Evolutionary conservation across 1,140 invertebrate species (phyloP).

Genomic region (Penaeus chinensis): DNA sequence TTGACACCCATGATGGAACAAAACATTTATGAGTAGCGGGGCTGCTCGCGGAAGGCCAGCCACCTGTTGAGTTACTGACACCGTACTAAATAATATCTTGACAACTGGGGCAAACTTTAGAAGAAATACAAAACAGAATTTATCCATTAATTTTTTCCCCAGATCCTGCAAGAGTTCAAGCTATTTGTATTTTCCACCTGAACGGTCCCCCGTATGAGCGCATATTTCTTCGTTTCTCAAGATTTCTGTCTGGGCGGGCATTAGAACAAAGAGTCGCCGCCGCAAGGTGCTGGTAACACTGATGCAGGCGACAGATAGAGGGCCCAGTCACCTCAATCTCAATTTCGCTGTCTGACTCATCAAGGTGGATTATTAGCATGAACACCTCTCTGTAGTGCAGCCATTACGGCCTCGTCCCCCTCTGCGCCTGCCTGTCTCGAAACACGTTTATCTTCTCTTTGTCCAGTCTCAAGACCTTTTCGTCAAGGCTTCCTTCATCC

Average conservation of each 20-base stretch:
- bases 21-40: not conserved
- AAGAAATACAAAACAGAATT: too few species aligned
- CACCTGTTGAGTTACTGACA: not conserved
- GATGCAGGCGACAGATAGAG: slow-evolving; percentile 33
- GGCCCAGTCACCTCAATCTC: slow-evolving; percentile 50
- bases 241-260: too few species aligned
- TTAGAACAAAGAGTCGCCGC: slow-evolving; percentile 18
- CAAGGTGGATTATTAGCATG: slow-evolving; percentile 39
- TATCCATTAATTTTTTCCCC: too few species aligned
- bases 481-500: too few species aligned
- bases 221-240: too few species aligned
- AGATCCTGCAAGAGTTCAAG: too few species aligned
- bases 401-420: slow-evolving; percentile 15
- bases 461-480: too few species aligned
- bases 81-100: not conserved
- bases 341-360: slow-evolving; percentile 44
- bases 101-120: too few species aligned
- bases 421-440: not conserved
- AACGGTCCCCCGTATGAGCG: too few species aligned
- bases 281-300: slow-evolving; percentile 34
- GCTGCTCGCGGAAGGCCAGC: not conserved
- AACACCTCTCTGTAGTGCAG: slow-evolving; percentile 23
- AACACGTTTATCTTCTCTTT: too few species aligned
- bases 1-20: not conserved
- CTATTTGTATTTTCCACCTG: too few species aligned